Base-by-base conservation (phyloP, 2,888 invertebrate species). In the Leptopilina myrica region DNA sequence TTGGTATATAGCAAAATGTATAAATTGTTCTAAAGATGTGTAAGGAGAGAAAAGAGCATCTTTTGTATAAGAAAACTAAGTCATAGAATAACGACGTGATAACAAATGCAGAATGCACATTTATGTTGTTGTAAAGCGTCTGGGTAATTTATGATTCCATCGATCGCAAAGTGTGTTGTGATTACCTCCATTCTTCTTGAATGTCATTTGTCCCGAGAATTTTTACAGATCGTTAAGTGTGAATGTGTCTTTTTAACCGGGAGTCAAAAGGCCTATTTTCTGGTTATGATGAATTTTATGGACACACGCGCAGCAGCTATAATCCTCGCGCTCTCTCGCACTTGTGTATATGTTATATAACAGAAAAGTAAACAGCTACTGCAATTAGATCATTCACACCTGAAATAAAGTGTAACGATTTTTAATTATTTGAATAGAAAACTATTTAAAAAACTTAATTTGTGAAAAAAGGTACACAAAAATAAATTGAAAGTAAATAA, bases 101-200 rank as follows among this genome's bases (percentile, higher is more conserved):
- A 73, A 73, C 73, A 33, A 73, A 73, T 73, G 73, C 73, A 73
- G 26, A 73, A 73, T 73, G 73, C 73, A 73, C 73, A 73, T 73
- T 73, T 73, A 73, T 56, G 73, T 73, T 73, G 56, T 40, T 73
- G 73, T 73, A 73, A 73, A 73, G 73, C 73, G 56, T 56, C 73
- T 73, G 73, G 33, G 73, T 73, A 73, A 73, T 73, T 73, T 73
- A 73, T 73, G 73, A 73, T 73, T 73, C 33, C 33, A 73, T 73
- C 73, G 73, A 73, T 73, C 73, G 33, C 73, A 73, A 56, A 73
- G 56, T 73, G 49, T 69, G 73, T 73, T 73, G 73, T 56, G 73
- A 73, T 73, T 73, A 53, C 73, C n/a, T 73, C 14, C 33, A 73
- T 73, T 73, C 73, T 73, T 73, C 73, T 26, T 73, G 73, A 73